phyloP scores from a whole-genome alignment of 2,113 vertebrate genomes.

The Peromyscus maniculatus region DNA sequence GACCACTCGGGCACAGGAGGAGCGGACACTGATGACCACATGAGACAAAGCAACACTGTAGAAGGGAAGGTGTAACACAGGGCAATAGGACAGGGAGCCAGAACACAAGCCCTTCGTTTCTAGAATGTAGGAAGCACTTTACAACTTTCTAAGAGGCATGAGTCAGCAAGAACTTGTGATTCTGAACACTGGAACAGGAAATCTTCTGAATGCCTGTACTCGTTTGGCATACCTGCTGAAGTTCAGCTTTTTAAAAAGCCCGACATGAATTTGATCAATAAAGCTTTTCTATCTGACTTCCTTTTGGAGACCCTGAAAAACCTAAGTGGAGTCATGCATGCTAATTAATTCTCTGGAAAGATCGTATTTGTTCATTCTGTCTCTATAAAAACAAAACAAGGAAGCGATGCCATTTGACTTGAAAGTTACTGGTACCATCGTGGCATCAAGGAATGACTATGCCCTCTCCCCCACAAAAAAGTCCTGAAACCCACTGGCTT shows the following conservation, averaged over 20 bases:
- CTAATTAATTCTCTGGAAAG: constrained; percentile 35
- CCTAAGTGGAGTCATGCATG: constrained; percentile 18
- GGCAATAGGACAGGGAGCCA: not conserved
- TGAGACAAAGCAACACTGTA: not conserved
- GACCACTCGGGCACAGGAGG: not conserved
- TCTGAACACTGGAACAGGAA: not conserved
- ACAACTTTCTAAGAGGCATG: not conserved
- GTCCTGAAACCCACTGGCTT: not conserved
- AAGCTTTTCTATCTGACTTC: constrained; percentile 42
- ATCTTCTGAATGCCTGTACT: not conserved
- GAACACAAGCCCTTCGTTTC: not conserved
- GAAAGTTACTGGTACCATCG: not conserved
- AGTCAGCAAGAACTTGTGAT: not conserved
- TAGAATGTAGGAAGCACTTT: not conserved
- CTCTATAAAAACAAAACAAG: not conserved
- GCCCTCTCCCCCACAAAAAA: not conserved
- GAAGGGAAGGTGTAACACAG: not conserved
- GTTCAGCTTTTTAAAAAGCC: constrained; percentile 24
- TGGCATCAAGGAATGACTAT: not conserved
- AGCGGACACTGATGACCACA: not conserved
- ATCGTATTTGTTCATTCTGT: not conserved
- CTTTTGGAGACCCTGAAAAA: not conserved
- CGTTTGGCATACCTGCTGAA: not conserved
- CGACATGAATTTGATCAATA: not conserved
- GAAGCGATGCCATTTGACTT: not conserved